phyloP scores from a whole-genome alignment of 2,888 invertebrate genomes.

The Cyclophora albipunctata region DNA sequence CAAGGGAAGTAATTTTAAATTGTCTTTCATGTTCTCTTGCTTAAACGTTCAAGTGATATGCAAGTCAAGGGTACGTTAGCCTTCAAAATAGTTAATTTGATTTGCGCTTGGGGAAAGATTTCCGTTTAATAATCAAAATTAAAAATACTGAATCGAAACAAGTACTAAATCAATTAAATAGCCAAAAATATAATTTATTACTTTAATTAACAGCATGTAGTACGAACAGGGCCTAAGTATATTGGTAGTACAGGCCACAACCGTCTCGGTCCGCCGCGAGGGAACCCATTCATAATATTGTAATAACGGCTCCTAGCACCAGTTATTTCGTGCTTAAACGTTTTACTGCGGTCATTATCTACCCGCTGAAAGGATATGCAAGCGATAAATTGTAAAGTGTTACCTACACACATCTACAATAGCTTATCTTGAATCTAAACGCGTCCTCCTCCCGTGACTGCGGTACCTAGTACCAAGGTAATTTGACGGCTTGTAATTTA shows the following conservation, averaged over 20 bases:
- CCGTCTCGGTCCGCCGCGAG: conserved; percentile 32
- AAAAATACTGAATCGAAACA: too few species aligned
- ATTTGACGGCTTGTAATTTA: conserved; percentile 22
- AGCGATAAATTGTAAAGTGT: conserved; percentile 66
- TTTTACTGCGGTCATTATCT: conserved; percentile 76
- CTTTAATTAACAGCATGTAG: too few species aligned
- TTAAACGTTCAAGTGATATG: too few species aligned
- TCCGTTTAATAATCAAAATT: too few species aligned
- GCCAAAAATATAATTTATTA: too few species aligned
- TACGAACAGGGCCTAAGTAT: conserved; percentile 1
- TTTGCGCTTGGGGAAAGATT: too few species aligned
- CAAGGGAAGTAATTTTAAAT: conserved; percentile 31
- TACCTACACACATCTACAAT: conserved; percentile 50
- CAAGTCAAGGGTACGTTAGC: too few species aligned
- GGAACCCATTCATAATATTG: conserved; percentile 74
- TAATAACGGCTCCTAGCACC: conserved; percentile 71
- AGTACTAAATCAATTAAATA: too few species aligned
- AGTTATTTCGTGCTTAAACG: conserved; percentile 75
- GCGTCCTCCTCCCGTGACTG: conserved; percentile 19
- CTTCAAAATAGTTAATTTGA: too few species aligned
- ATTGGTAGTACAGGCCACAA: conserved; percentile 6
- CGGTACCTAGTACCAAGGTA: conserved; percentile 34
- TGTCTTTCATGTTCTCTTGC: conserved; percentile 8
- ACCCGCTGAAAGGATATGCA: conserved; percentile 75
- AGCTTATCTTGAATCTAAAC: conserved; percentile 47